These are phyloP conservation scores for Leptatherina wallacei DNA, from an alignment of 2,797 vertebrate genomes.

Conservation along the genomic window DNA sequence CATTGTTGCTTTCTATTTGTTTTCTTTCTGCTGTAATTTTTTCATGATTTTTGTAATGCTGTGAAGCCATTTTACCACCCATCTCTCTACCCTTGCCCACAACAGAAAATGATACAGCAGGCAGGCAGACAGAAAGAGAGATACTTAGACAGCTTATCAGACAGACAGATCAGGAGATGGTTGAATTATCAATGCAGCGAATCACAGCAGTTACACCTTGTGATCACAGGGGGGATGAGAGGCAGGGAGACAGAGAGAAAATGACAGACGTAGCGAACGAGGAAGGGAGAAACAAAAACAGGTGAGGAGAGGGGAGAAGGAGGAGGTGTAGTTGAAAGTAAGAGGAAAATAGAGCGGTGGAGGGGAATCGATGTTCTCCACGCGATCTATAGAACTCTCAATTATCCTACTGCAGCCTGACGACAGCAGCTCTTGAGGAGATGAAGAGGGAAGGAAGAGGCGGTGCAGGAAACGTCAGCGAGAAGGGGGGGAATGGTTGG, in stretches of 20 bases:
- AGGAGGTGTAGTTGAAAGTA: constrained; percentile 56
- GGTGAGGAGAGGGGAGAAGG: constrained; percentile 32
- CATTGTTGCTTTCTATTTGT: constrained; percentile 23
- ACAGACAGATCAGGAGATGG: constrained; percentile 65
- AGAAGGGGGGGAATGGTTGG: constrained; percentile 6
- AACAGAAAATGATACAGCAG: constrained; percentile 31
- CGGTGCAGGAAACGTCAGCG: constrained; percentile 25
- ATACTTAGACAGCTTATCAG: constrained; percentile 57
- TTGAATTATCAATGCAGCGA: constrained; percentile 72
- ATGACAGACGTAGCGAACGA: constrained; percentile 31
- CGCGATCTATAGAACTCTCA: constrained; percentile 78
- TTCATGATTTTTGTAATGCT: constrained; percentile 32
- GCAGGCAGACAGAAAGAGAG: constrained; percentile 31
- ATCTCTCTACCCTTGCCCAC: constrained; percentile 33
- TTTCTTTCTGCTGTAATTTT: constrained; percentile 11
- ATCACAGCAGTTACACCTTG: constrained; percentile 70
- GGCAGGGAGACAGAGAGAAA: constrained; percentile 42
- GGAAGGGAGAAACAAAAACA: constrained; percentile 34
- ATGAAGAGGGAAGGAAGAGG: constrained; percentile 59
- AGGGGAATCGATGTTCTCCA: constrained; percentile 74
- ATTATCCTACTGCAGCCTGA: constrained; percentile 77
- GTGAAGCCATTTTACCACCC: constrained; percentile 24
- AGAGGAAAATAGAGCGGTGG: constrained; percentile 59
- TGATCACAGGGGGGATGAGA: constrained; percentile 64
- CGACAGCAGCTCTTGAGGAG: constrained; percentile 67